These are phyloP conservation scores for Diorhabda elongata DNA, from an alignment of 1,140 invertebrate genomes.

Conservation along the genomic window DNA sequence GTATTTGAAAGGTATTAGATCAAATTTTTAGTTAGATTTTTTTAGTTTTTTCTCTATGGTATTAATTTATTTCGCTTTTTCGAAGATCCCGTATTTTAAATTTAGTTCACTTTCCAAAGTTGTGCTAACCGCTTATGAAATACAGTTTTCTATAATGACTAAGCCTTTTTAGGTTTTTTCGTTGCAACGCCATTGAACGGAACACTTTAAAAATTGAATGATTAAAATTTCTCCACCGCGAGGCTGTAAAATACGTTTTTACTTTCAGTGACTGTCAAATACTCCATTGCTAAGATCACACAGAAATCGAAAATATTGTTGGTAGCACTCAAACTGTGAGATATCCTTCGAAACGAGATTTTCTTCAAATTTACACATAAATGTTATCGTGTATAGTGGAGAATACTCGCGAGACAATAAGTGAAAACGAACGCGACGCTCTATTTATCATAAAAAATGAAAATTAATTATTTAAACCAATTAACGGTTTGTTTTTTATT, in stretches of 20 bases:
- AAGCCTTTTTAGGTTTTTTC: neutral
- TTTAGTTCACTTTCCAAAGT: too few species aligned
- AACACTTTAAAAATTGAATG: constrained; percentile 36
- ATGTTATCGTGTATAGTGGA: constrained; percentile 11
- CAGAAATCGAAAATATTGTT: neutral
- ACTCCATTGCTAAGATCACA: constrained; percentile 1
- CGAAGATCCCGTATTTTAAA: too few species aligned
- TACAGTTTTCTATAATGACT: too few species aligned
- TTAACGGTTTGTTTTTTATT: constrained; percentile 37
- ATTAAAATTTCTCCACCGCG: constrained; percentile 40
- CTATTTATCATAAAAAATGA: constrained; percentile 42
- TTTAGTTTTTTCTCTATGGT: too few species aligned
- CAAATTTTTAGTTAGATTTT: too few species aligned
- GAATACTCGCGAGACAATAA: constrained; percentile 25
- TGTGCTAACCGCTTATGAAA: too few species aligned
- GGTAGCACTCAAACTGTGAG: neutral
- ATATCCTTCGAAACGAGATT: constrained; percentile 2
- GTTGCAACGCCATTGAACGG: constrained; percentile 2
- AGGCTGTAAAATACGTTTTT: constrained; percentile 32
- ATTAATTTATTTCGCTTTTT: too few species aligned
- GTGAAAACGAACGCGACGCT: constrained; percentile 37
- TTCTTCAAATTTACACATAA: constrained; percentile 11
- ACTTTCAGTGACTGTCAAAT: constrained; percentile 34
- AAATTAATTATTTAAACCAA: constrained; percentile 36
- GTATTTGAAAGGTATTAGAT: too few species aligned